Conservation (phyloP, 1,140 invertebrate genomes). For the Rhyacophila brunnea region DNA sequence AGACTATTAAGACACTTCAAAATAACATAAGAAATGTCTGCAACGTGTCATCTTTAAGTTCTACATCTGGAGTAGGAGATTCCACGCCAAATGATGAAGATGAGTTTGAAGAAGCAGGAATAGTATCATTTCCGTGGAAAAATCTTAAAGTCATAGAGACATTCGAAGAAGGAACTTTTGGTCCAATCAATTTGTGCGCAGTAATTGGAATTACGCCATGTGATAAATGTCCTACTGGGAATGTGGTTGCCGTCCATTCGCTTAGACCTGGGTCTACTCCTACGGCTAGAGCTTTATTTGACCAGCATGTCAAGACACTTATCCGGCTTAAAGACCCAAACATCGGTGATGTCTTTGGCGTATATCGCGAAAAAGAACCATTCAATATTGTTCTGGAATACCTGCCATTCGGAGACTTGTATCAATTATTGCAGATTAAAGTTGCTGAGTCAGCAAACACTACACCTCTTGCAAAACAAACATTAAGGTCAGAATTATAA, state of each 20-base stretch:
- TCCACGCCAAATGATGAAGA: slow-evolving; percentile 7
- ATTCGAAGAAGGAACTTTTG: slow-evolving; percentile 19
- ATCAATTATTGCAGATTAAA: slow-evolving; percentile 76
- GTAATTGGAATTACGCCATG: not conserved
- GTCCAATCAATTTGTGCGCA: slow-evolving; percentile 11
- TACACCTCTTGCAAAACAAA: slow-evolving; percentile 59
- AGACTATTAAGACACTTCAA: slow-evolving; percentile 19
- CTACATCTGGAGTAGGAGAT: slow-evolving; percentile 3
- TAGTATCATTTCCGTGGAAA: slow-evolving; percentile 8
- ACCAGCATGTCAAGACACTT: slow-evolving; percentile 69
- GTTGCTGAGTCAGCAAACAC: slow-evolving; percentile 63
- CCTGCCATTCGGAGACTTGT: slow-evolving; percentile 66
- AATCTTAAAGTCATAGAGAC: slow-evolving; percentile 13
- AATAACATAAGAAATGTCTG: not conserved
- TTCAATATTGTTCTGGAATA: slow-evolving; percentile 70
- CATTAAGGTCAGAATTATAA: slow-evolving; percentile 58
- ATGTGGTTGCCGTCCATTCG: slow-evolving; percentile 66
- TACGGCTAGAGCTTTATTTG: slow-evolving; percentile 56
- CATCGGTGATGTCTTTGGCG: slow-evolving; percentile 74
- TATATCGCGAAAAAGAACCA: slow-evolving; percentile 72
- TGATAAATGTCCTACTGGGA: slow-evolving; percentile 38
- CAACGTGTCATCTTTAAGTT: not conserved
- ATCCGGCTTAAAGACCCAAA: slow-evolving; percentile 74
- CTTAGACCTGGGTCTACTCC: slow-evolving; percentile 52
- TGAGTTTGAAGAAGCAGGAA: not conserved